Base-by-base conservation (phyloP, 2,113 vertebrate species). In the Junco hyemalis region DNA sequence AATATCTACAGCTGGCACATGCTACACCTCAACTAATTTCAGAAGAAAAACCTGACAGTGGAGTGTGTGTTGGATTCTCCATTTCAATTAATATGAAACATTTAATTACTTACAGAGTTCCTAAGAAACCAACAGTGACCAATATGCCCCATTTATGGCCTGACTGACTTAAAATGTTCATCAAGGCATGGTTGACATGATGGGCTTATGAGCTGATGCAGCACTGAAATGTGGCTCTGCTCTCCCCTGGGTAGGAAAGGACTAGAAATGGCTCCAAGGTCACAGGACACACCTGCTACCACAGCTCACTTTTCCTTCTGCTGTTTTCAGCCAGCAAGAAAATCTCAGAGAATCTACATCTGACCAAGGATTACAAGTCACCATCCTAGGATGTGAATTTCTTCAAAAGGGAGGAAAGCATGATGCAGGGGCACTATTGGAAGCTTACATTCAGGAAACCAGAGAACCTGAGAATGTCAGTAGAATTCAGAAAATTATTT, bases 291-390 rank as follows among this genome's bases (percentile, higher is more conserved):
- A 59, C 65, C 29, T 86, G 44, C 47, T 81, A 35, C 60, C 63
- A 6, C 2, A 56, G 33, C 14, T 84, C 56, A 38, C 29, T 81
- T 95, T 56, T 80, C 38, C 86, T 48, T 81, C 61, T 47, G 21
- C 16, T 60, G n/a, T 50, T 95, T 93, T 84, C 60, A 89, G n/a
- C 31, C 44, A 66, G 36, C 47, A 78, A 78, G 59, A 81, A 89
- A 89, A 70, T 63, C 13, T 73, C n/a, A 14, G 45, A 50, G 36
- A 88, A 73, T 59, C 60, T 74, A 3, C 54, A 86, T 54, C 47
- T 63, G 72, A 84, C 56, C 60, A 88, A 66, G 20, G 47, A 81
- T 51, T 28, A 68, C 21, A 68, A 79, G 31, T 70, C 51, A 61
- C 18, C 3, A 2, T 42, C 14, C 33, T 38, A 59, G 65, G 78